Evolutionary conservation across 1,140 invertebrate genomes (phyloP).

Genomic region (Centruroides sculpturatus): DNA sequence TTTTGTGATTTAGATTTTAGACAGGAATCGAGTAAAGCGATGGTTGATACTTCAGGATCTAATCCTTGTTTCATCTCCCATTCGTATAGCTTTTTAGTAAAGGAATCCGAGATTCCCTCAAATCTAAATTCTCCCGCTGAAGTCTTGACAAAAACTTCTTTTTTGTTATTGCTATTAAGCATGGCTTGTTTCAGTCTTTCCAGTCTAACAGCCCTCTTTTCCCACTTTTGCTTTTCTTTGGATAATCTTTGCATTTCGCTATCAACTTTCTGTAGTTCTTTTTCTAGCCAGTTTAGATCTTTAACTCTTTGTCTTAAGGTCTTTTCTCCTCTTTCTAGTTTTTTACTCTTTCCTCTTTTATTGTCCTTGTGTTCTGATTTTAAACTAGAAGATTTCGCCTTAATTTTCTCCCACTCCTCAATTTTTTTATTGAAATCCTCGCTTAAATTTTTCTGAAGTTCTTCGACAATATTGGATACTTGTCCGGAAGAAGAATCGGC

Average conservation of each 20-base stretch:
- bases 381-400: not conserved
- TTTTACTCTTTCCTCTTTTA: not conserved
- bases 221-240: slow-evolving; percentile 41
- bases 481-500: no score
- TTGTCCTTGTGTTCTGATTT: not conserved
- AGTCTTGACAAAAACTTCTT: slow-evolving; percentile 61
- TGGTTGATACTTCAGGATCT: slow-evolving; percentile 61
- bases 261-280: slow-evolving; percentile 45
- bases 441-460: slow-evolving; percentile 48
- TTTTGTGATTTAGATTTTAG: slow-evolving; percentile 11
- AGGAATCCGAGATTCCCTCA: slow-evolving; percentile 70
- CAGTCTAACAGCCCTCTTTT: slow-evolving; percentile 44
- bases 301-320: slow-evolving; percentile 8
- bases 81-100: slow-evolving; percentile 73
- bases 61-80: slow-evolving; percentile 76
- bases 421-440: slow-evolving; percentile 54
- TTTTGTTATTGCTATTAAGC: slow-evolving; percentile 35
- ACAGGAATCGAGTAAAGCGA: slow-evolving; percentile 49
- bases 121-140: slow-evolving; percentile 64
- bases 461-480: slow-evolving; percentile 15
- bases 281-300: slow-evolving; percentile 42
- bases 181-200: slow-evolving; percentile 44
- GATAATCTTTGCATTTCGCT: slow-evolving; percentile 44
- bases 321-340: not conserved
- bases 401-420: slow-evolving; percentile 49